phyloP scores from a whole-genome alignment of 2,113 vertebrate genomes.

The Ifrita kowaldi region DNA sequence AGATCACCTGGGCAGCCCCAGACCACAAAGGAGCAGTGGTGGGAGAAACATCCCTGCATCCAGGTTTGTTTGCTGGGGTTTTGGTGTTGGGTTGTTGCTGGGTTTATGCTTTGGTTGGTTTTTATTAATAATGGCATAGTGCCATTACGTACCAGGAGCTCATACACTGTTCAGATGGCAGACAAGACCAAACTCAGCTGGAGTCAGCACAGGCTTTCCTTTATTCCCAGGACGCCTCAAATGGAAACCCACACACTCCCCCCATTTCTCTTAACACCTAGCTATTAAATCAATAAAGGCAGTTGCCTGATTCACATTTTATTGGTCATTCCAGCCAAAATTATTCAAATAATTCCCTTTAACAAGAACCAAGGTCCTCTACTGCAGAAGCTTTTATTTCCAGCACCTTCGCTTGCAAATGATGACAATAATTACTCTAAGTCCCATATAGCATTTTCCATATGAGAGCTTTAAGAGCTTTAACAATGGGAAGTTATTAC shows the following conservation, averaged over 20 bases:
- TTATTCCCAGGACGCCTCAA: neutral
- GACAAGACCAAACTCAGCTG: neutral
- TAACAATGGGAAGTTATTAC: conserved; percentile 57
- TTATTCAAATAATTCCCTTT: neutral
- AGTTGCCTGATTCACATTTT: neutral
- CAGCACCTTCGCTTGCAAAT: neutral
- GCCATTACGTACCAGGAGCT: neutral
- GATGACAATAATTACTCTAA: conserved; percentile 30
- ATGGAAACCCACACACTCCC: neutral
- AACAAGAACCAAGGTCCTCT: neutral
- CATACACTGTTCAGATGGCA: rapidly evolving
- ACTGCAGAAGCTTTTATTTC: neutral
- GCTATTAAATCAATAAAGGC: neutral
- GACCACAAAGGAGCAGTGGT: neutral
- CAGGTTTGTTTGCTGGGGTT: neutral
- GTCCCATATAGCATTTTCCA: neutral
- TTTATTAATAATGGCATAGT: neutral
- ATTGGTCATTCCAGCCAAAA: neutral
- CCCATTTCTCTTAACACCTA: neutral
- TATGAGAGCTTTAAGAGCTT: neutral
- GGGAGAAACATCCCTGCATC: neutral
- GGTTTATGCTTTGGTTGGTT: too few relatives aligned
- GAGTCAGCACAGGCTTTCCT: neutral
- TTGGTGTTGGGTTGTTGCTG: neutral
- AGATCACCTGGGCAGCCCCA: neutral